Evolutionary conservation across 2,888 invertebrate genomes (phyloP), one percentile per base, ranked within the genome.

Genomic region (Scaptomyza flava): DNA sequence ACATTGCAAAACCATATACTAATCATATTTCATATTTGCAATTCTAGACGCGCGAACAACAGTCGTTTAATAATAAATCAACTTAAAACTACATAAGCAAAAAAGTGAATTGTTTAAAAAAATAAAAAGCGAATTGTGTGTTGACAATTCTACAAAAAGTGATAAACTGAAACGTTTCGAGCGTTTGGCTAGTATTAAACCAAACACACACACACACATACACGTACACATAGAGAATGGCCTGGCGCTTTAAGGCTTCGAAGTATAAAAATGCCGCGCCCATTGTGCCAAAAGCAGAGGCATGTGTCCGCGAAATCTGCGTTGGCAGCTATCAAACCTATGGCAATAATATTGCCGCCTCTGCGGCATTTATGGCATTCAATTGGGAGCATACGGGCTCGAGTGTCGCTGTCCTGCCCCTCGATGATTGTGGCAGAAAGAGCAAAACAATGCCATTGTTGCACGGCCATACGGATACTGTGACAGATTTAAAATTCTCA

Each of bases 181-280:
- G 66, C 66, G 17, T 41, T 41, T 34, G 41, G 52, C 20, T 34
- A 12, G 34, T 47, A 50, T 56, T 43, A 33, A 45, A 57, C 20
- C 2, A 58, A 38, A 59, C 46, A 54, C 47, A 56, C 33, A 46
- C 27, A 59, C 31, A 54, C 47, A 62, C 17, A 57, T 42, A 50
- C 6, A 47, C 20, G 54, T 34, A 62, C 34, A 56, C 31, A 46
- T 6, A 23, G 43, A 43, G 4, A 34, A 97, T 97, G 97, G 96
- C 97, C 93, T 97, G 97, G 96, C 94, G 98, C 93, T 98, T 98
- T 93, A 98, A 98, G 94, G 97, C 98, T 91, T 98, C 98, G 72
- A 99, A 99, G 93, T 99, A 97, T 93, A 99, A 98, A 94, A 99
- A 99, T 95, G 98, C 98, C 74, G 96, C 97, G 80, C 98, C 98